phyloP scores from a whole-genome alignment of 2,113 vertebrate genomes.

The Cranoglanis bouderius region DNA sequence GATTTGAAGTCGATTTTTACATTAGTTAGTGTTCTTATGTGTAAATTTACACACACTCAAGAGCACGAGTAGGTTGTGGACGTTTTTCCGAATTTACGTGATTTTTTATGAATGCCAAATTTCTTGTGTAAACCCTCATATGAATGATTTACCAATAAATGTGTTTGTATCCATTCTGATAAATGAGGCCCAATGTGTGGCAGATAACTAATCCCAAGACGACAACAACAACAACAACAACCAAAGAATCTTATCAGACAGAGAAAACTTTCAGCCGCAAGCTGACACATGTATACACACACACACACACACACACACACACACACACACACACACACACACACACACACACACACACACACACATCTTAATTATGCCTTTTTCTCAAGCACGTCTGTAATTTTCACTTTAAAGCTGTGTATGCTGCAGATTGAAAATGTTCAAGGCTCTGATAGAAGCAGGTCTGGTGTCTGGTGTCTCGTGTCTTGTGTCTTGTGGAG shows the following conservation, averaged over 20 bases:
- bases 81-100: neutral
- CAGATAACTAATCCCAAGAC: neutral
- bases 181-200: neutral
- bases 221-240: neutral
- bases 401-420: slow-evolving; percentile 70
- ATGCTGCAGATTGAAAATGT: slow-evolving; percentile 71
- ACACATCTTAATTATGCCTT: slow-evolving; percentile 68
- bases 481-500: slow-evolving; percentile 71
- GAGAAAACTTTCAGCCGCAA: slow-evolving; percentile 57
- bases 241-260: slow-evolving; percentile 26
- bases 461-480: slow-evolving; percentile 72
- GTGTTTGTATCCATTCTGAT: too few species aligned
- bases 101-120: neutral
- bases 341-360: slow-evolving; percentile 61
- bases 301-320: slow-evolving; percentile 55
- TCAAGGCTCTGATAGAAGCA: slow-evolving; percentile 71
- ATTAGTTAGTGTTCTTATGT: neutral
- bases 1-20: neutral
- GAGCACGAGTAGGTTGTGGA: neutral
- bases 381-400: slow-evolving; percentile 65
- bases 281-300: slow-evolving; percentile 43
- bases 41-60: neutral
- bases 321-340: slow-evolving; percentile 45
- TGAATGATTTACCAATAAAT: neutral
- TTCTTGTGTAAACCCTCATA: neutral